Evolutionary conservation across 2,888 invertebrate genomes (phyloP).

Genomic region (Meteorus cinctellus): DNA sequence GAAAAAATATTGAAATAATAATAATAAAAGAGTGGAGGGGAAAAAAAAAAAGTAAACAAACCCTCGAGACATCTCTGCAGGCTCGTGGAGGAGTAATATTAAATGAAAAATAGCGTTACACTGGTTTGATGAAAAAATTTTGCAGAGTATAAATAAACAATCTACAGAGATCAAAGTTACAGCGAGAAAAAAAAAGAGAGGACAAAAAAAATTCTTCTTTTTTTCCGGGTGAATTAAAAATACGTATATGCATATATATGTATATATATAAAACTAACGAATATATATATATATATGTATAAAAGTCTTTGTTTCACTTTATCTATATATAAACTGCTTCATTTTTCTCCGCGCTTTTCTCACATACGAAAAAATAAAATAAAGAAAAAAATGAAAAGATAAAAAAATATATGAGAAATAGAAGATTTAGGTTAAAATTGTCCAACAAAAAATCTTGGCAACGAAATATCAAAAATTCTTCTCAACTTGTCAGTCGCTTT

Average conservation of each 20-base stretch:
- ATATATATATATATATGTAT: too few species aligned
- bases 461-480: constrained; percentile 29
- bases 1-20: background rate
- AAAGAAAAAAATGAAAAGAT: background rate
- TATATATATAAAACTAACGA: background rate
- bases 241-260: background rate
- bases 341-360: background rate
- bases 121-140: background rate
- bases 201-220: background rate
- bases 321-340: constrained; percentile 1
- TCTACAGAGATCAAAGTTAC: constrained; percentile 7
- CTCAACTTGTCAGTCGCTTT: constrained; percentile 16
- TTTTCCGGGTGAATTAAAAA: constrained; percentile 14
- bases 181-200: background rate
- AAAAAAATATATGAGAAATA: background rate
- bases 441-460: constrained; percentile 32
- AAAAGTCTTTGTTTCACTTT: background rate
- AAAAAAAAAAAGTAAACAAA: background rate
- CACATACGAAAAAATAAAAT: background rate
- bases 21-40: background rate
- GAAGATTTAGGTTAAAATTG: constrained; percentile 23
- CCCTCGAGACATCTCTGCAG: constrained; percentile 6
- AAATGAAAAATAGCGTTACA: constrained; percentile 4
- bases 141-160: constrained; percentile 6
- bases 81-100: constrained; percentile 9